These are phyloP conservation scores for Ptyas mucosa DNA, from an alignment of 2,113 vertebrate genomes.

Conservation along the genomic window DNA sequence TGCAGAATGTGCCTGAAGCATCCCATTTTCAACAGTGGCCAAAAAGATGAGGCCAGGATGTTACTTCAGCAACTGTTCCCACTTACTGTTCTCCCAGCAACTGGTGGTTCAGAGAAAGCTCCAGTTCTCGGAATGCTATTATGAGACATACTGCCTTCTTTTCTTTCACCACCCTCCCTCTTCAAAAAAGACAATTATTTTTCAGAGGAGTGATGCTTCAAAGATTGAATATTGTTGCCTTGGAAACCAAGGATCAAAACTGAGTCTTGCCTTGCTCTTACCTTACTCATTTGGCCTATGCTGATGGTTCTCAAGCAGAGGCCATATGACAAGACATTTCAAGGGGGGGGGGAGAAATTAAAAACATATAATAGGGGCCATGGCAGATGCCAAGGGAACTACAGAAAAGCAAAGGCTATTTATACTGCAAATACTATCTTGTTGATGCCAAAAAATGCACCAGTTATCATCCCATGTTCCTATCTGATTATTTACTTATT, in stretches of 20 bases:
- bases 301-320: background rate
- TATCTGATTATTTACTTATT: background rate
- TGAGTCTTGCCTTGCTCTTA: background rate
- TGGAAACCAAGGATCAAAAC: background rate
- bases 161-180: background rate
- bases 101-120: background rate
- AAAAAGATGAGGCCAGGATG: background rate
- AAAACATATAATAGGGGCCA: background rate
- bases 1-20: background rate
- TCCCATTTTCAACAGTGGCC: background rate
- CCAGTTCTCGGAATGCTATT: background rate
- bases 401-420: background rate
- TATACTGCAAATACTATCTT: background rate
- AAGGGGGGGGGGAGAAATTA: background rate
- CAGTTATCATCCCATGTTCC: background rate
- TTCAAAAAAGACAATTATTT: background rate
- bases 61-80: background rate
- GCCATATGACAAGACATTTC: background rate
- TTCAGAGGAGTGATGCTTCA: background rate
- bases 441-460: background rate
- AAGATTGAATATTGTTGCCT: background rate
- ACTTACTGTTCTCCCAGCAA: background rate
- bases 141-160: background rate
- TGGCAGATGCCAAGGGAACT: background rate
- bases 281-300: background rate